Conservation (phyloP, 1,140 invertebrate genomes). For the Lepidurus arcticus region DNA sequence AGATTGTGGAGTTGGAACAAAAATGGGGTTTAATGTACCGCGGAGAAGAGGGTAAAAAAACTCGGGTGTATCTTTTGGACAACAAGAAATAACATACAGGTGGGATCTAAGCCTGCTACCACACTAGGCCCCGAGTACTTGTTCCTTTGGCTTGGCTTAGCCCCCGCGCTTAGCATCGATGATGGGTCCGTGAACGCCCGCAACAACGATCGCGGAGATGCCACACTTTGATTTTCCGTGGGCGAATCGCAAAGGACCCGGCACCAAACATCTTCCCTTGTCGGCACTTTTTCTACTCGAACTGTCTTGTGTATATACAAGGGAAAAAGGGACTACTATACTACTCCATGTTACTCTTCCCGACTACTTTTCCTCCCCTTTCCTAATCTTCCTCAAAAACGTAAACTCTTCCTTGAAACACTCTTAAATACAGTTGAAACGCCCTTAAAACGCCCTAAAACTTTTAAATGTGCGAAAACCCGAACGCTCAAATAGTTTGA, state of each 20-base stretch:
- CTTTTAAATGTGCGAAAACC: no score
- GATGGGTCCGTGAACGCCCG: not conserved
- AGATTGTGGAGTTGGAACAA: no score
- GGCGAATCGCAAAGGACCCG: constrained; percentile 16
- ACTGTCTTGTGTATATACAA: not conserved
- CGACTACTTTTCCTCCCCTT: no score
- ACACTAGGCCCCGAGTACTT: constrained; percentile 16
- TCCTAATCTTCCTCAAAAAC: no score
- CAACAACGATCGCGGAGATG: constrained; percentile 13
- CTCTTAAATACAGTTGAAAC: no score
- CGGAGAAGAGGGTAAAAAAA: not conserved
- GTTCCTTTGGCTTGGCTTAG: constrained; percentile 4
- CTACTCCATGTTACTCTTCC: no score
- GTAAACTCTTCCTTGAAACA: no score
- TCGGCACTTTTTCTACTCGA: not conserved
- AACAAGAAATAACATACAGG: not conserved
- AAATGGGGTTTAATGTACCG: not conserved
- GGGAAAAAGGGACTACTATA: not conserved
- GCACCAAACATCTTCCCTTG: not conserved
- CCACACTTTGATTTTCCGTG: constrained; percentile 21
- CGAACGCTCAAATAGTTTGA: no score
- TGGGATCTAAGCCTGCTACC: not conserved
- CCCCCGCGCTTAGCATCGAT: not conserved
- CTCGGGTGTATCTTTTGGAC: not conserved
- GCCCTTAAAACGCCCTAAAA: no score